Base-by-base conservation (phyloP, 2,797 vertebrate species). In the Crocodylus rhombifer region DNA sequence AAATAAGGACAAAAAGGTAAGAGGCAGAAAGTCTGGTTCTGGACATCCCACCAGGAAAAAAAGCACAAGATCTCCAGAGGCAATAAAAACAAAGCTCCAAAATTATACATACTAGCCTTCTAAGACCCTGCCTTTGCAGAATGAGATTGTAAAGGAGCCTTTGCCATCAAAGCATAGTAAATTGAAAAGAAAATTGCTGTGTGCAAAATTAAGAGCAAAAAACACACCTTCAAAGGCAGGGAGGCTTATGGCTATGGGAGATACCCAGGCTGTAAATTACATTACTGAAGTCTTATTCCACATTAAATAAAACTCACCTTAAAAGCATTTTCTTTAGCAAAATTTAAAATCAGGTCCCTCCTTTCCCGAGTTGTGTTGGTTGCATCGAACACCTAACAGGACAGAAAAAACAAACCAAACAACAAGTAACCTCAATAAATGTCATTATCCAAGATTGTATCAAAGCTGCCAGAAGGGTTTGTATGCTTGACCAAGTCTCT, bases 321-420 rank as follows among this genome's bases (percentile, higher is more conserved):
- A 95, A 98, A 99, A 33, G 98, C 97, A 73, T 99, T 99, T 91
- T 99, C 98, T 92, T 99, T 98, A 3, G 98, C 99, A 96, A 99
- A 99, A 89, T 95, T 95, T 85, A 99, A 96, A 94, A 99, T 99
- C 93, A 99, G 98, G 96, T 99, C 99, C 91, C 99, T 97, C 2
- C 99, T 98, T 92, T 99, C 99, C 88, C 99, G 98, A 28, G 99
- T 99, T 21, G 99, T 99, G 97, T 99, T 99, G 93, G 99, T 99
- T 6, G 99, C 99, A 96, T 99, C 99, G 88, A 99, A 99, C 82
- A 99, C 99, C 99, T 99, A 84, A 23, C 67, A 16, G 75, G 57
- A 91, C 85, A 80, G 42, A 51, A 51, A 10, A 51, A 51, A 51
- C 42, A 51, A 51, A 51, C 42, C 42, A 51, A 51, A 51, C 42